phyloP scores from a whole-genome alignment of 2,888 invertebrate genomes.

The Beris morrisii region DNA sequence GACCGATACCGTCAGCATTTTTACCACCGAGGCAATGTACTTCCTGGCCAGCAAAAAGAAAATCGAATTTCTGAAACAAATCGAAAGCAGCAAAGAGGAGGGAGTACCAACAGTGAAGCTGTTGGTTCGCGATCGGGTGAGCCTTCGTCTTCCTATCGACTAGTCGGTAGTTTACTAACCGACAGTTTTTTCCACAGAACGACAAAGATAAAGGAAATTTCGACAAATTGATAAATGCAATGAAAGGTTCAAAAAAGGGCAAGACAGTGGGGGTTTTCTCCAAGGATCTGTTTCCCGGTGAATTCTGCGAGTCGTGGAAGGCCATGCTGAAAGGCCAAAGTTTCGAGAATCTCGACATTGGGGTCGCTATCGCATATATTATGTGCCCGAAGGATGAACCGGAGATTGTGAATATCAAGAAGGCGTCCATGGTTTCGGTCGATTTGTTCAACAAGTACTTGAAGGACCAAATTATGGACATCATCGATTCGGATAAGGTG shows the following conservation, averaged over 20 bases:
- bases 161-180: background rate
- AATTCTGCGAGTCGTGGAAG: constrained; percentile 92
- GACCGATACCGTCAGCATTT: constrained; percentile 91
- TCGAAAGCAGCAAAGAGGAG: constrained; percentile 83
- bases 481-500: constrained; percentile 95
- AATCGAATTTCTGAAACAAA: constrained; percentile 91
- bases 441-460: constrained; percentile 96
- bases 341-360: constrained; percentile 86
- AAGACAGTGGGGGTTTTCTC: constrained; percentile 85
- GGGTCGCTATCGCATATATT: constrained; percentile 78
- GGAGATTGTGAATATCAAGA: constrained; percentile 86
- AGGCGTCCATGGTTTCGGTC: constrained; percentile 89
- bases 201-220: constrained; percentile 94
- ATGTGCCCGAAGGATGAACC: constrained; percentile 95
- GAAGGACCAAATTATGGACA: constrained; percentile 97
- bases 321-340: constrained; percentile 72
- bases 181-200: constrained; percentile 58
- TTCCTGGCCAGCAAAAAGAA: constrained; percentile 97
- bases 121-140: constrained; percentile 86
- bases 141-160: constrained; percentile 44
- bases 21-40: constrained; percentile 81
- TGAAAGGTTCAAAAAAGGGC: constrained; percentile 86
- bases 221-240: constrained; percentile 72
- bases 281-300: constrained; percentile 92
- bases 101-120: constrained; percentile 84